Percentiles rank a stretch among this genome's conserved stretches.
These are phyloP conservation scores for Gymnocypris eckloni DNA, from an alignment of 2,797 vertebrate species.

Conservation along the genomic window DNA sequence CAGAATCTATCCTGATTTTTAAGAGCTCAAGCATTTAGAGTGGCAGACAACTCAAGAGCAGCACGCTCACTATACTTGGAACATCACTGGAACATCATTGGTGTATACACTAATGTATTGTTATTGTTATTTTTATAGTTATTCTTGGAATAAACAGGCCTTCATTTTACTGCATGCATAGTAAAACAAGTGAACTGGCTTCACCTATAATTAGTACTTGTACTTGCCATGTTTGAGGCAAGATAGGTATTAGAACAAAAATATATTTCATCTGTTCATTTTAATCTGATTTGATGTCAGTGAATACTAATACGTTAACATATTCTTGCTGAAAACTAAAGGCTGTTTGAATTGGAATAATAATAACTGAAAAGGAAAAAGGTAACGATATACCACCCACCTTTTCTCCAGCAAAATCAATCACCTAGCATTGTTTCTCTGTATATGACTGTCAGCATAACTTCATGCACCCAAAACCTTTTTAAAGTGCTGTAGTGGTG, in stretches of 20 bases:
- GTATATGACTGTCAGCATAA: slow-evolving; percentile 23
- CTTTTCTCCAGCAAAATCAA: slow-evolving; percentile 4
- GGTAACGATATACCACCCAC: background rate
- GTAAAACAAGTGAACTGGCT: background rate
- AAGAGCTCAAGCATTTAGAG: too few relatives aligned
- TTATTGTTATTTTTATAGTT: too few relatives aligned
- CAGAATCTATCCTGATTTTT: too few relatives aligned
- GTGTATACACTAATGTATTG: too few relatives aligned
- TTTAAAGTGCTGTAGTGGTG: slow-evolving; percentile 35
- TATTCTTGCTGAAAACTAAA: background rate
- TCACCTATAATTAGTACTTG: background rate
- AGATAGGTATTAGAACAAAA: background rate
- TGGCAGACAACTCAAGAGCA: too few relatives aligned
- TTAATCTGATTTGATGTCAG: background rate
- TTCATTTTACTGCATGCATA: background rate
- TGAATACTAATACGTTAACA: background rate
- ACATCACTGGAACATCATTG: too few relatives aligned
- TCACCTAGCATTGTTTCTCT: background rate
- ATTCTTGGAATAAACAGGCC: too few relatives aligned
- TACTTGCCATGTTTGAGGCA: background rate
- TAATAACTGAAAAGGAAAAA: background rate
- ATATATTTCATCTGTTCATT: background rate
- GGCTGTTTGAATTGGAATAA: background rate
- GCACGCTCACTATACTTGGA: too few relatives aligned
- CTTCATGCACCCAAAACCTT: background rate